These are phyloP conservation scores for Lepus europaeus DNA, from an alignment of 2,113 vertebrate genomes.

Conservation along the genomic window DNA sequence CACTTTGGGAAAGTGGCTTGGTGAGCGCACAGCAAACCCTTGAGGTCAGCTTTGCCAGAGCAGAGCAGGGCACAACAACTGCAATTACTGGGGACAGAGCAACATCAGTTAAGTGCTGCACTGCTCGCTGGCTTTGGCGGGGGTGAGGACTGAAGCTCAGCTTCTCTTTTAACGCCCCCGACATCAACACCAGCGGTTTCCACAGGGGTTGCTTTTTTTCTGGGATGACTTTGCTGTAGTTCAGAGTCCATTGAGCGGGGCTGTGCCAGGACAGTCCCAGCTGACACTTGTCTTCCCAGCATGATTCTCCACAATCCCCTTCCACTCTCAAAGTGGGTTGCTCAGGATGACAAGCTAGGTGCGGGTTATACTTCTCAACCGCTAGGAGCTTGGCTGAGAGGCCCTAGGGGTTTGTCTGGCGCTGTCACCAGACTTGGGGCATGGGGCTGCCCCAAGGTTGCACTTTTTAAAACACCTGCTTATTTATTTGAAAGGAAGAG, in stretches of 20 bases:
- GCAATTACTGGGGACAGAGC: background rate
- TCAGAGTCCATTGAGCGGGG: rapidly evolving
- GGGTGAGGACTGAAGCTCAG: background rate
- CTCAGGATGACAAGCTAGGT: background rate
- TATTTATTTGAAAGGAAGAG: too few relatives aligned
- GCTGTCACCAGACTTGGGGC: too few relatives aligned
- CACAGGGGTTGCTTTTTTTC: background rate
- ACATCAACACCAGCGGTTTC: background rate
- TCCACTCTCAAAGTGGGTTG: background rate
- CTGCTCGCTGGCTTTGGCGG: background rate
- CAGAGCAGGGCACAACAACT: background rate
- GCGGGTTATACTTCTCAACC: rapidly evolving
- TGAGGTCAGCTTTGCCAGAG: too few relatives aligned
- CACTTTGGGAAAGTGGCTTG: background rate
- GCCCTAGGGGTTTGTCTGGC: rapidly evolving
- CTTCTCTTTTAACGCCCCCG: background rate
- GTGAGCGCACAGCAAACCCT: background rate
- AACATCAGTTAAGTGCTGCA: background rate
- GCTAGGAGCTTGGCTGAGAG: rapidly evolving
- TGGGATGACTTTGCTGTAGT: background rate
- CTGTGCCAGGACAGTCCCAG: background rate
- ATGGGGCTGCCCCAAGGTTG: too few relatives aligned
- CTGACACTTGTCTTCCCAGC: background rate
- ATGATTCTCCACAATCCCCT: background rate
- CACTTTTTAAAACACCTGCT: too few relatives aligned